Evolutionary conservation across 2,113 vertebrate genomes (phyloP).

Genomic region (pig (Sus scrofa)): T2T-Sscrofa CM000824.6:153279001-153279500

Average conservation of each 20-base stretch:
- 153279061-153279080: neutral
- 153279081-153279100: neutral
- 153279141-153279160: neutral
- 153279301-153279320: neutral
- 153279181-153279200: neutral
- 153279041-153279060: too few species aligned
- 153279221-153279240: neutral
- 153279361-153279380: neutral
- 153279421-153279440: neutral
- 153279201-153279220: neutral
- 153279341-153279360: neutral
- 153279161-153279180: neutral
- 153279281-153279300: neutral
- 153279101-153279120: neutral
- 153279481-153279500: neutral
- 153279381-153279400: neutral
- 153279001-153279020: too few species aligned
- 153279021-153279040: too few species aligned
- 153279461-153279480: neutral
- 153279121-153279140: neutral
- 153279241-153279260: neutral
- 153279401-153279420: neutral
- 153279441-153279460: neutral
- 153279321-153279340: neutral
- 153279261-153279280: neutral